These are phyloP conservation scores for Dicrostonyx torquatus DNA, from an alignment of 2,797 vertebrate species.

Conservation along the genomic window DNA sequence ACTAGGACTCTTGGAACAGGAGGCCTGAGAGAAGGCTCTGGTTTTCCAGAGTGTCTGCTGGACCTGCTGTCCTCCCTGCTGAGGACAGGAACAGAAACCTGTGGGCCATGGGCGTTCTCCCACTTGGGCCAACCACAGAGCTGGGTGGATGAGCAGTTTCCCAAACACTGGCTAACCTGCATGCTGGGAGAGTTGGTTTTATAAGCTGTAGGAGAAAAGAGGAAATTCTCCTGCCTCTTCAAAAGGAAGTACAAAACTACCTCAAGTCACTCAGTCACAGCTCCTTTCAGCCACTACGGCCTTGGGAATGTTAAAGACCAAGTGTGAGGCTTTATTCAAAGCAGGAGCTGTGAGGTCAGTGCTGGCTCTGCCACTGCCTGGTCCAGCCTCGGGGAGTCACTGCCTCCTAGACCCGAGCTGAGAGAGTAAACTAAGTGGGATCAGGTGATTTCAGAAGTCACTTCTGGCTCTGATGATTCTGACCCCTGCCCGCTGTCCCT, in stretches of 20 bases:
- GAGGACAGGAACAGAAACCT: not conserved
- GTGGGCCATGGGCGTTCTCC: not conserved
- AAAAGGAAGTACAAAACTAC: not conserved
- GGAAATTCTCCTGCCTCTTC: not conserved
- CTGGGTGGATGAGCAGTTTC: not conserved
- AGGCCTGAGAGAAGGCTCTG: not conserved
- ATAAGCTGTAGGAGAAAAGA: not conserved
- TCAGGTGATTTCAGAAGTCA: not conserved
- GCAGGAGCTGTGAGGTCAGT: not conserved
- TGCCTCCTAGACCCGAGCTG: not conserved
- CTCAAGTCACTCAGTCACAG: not conserved
- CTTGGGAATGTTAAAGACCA: not conserved
- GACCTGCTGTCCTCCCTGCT: too few species aligned
- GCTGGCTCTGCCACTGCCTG: not conserved
- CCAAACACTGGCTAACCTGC: not conserved
- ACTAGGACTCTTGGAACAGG: not conserved
- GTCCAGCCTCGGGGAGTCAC: not conserved
- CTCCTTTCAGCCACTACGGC: not conserved
- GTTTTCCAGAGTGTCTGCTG: not conserved
- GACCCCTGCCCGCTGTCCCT: not conserved
- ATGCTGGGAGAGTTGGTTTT: not conserved
- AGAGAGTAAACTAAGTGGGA: not conserved
- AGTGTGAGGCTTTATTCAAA: not conserved
- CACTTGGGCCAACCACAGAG: not conserved
- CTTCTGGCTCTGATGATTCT: not conserved